Conservation (phyloP, 2,113 vertebrate genomes). For the Tetrao urogallus region DNA sequence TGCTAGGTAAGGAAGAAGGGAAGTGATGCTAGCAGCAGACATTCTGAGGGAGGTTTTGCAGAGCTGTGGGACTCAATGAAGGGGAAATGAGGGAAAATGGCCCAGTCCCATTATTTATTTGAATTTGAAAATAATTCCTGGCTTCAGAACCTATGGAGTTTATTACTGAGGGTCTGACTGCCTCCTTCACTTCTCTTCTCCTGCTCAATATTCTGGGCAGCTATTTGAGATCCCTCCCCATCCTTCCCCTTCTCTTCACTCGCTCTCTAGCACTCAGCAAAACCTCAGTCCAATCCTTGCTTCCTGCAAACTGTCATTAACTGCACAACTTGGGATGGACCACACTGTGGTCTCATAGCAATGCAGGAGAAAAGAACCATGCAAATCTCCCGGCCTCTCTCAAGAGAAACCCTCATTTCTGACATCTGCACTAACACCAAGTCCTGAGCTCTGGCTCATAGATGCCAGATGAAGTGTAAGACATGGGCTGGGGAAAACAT, state of each 20-base stretch:
- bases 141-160: background rate
- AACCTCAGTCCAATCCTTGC: background rate
- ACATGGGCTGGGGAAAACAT: background rate
- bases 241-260: background rate
- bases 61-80: conserved; percentile 23
- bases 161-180: background rate
- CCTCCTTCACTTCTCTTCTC: background rate
- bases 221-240: background rate
- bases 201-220: background rate
- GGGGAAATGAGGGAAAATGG: background rate
- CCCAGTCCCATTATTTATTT: background rate
- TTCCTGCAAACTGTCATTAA: background rate
- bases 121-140: background rate
- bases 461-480: background rate
- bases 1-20: conserved; percentile 3
- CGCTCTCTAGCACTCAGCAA: background rate
- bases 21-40: conserved; percentile 21
- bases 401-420: background rate
- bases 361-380: background rate
- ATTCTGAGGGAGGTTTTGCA: background rate
- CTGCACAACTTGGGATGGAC: background rate
- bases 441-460: background rate
- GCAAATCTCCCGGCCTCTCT: background rate
- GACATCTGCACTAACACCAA: background rate
- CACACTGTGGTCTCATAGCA: background rate